Conservation (phyloP, 2,888 invertebrate species). For the Noctua comes region DNA sequence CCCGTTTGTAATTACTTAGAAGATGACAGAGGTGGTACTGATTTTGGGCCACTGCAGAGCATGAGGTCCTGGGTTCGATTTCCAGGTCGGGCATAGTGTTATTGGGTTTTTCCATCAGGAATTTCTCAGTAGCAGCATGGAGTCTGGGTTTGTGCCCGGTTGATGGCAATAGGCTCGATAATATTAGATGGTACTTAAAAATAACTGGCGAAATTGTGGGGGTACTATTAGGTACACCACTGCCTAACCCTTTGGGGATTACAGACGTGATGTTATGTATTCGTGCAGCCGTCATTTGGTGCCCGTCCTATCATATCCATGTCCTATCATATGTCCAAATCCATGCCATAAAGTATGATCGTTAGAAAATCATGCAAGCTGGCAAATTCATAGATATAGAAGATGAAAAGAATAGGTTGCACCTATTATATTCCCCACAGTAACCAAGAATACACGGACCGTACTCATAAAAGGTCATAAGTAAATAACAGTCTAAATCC, state of each 20-base stretch:
- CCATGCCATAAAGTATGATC: neutral
- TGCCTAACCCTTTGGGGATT: no score
- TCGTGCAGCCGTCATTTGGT: neutral
- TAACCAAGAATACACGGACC: neutral
- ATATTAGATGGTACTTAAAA: no score
- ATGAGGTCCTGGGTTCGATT: no score
- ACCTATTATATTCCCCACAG: neutral
- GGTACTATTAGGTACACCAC: no score
- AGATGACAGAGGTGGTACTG: no score
- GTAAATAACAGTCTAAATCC: slow-evolving; percentile 33
- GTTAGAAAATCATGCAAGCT: neutral
- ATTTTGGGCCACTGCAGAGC: neutral
- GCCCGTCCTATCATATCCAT: neutral
- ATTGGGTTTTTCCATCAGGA: no score
- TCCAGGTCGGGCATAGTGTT: no score
- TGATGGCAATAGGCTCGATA: no score
- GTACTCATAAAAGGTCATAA: slow-evolving; percentile 1
- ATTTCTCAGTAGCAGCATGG: no score
- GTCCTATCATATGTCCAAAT: neutral
- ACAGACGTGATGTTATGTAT: no score
- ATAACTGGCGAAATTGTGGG: no score
- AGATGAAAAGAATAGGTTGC: neutral
- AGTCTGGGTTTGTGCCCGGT: no score
- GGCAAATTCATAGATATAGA: neutral
- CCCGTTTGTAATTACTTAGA: neutral